Evolutionary conservation across 1,140 invertebrate species (phyloP), one percentile per base, ranked within the genome.

Genomic region (Steinernema khuongi): DNA sequence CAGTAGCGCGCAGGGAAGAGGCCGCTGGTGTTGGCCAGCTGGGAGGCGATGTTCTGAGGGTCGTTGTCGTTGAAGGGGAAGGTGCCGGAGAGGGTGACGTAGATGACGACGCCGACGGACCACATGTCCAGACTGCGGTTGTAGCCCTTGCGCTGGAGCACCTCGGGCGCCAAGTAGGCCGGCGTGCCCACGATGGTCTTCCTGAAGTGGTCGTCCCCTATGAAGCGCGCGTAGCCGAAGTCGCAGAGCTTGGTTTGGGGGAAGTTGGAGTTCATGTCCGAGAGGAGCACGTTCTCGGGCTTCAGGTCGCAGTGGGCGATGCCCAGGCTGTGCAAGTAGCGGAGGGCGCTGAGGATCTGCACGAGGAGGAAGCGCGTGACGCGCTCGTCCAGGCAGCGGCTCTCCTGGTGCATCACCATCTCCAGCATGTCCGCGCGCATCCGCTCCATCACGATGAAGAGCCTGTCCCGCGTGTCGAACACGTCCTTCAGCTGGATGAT

Each of bases 91-190:
- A 97, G 87, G 78, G 81, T 83, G 18, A 90, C 96, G 86, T 99
- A 99, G 70, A 98, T 91, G 78, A 99, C 97, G 0, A 99, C 96
- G 26, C 96, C 96, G 68, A 97, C 94, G 80, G 94, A 96, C 96
- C 96, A 99, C 95, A 99, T 98, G 87, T 99, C 96, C 79, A 99
- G 88, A 0, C 93, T 96, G 31, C 96, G 89, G 87, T 99, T 99
- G 88, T 99, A 99, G 17, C 96, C 83, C 67, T 81, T 85, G 26
- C 97, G 97, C 72, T 94, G 90, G 19, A 99, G 87, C 0, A 99
- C 96, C 88, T 99, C 95, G 0, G 96, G 96, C 19, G 96, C 96
- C 92, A 87, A 76, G 77, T 87, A 87, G 0, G 83, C 83, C 1
- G 96, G 96, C 0, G 96, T 99, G 69, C 96, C 96, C 11, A 99